Conservation (phyloP, 2,888 invertebrate species). For the Monochamus alternatus region DNA sequence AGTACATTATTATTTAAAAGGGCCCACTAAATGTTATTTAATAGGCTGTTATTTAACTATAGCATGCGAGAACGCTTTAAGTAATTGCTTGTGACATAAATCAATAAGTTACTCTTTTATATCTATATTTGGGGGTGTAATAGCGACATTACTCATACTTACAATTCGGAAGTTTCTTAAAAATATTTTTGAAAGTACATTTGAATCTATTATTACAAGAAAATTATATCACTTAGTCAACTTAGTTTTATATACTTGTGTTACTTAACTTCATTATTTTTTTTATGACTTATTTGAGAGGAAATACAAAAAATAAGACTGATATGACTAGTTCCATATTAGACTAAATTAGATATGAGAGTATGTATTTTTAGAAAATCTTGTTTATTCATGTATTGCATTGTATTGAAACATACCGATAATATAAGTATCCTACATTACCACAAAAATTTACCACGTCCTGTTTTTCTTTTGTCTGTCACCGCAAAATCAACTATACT, state of each 20-base stretch:
- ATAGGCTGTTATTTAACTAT: slow-evolving; percentile 38
- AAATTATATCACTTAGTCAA: too few species aligned
- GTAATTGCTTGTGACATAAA: slow-evolving; percentile 41
- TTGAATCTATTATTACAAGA: too few species aligned
- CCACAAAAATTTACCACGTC: slow-evolving; percentile 48
- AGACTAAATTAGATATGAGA: too few species aligned
- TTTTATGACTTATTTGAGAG: too few species aligned
- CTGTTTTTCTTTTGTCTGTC: slow-evolving; percentile 48
- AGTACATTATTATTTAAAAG: slow-evolving; percentile 39
- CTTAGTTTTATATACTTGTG: too few species aligned
- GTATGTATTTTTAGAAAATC: neutral
- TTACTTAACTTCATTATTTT: too few species aligned
- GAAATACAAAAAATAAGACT: too few species aligned
- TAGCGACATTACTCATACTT: neutral
- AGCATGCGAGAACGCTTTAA: slow-evolving; percentile 38
- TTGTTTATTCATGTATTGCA: slow-evolving; percentile 1
- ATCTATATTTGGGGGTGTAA: slow-evolving; percentile 22
- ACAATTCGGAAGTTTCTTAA: neutral
- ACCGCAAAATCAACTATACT: slow-evolving; percentile 28
- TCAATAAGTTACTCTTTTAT: slow-evolving; percentile 35
- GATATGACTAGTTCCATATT: too few species aligned
- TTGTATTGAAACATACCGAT: slow-evolving; percentile 1
- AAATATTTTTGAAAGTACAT: neutral
- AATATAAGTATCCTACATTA: slow-evolving; percentile 4
- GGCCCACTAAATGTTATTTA: slow-evolving; percentile 36